phyloP scores from a whole-genome alignment of 2,888 invertebrate genomes.

The Thysanoteuthis rhombus region DNA sequence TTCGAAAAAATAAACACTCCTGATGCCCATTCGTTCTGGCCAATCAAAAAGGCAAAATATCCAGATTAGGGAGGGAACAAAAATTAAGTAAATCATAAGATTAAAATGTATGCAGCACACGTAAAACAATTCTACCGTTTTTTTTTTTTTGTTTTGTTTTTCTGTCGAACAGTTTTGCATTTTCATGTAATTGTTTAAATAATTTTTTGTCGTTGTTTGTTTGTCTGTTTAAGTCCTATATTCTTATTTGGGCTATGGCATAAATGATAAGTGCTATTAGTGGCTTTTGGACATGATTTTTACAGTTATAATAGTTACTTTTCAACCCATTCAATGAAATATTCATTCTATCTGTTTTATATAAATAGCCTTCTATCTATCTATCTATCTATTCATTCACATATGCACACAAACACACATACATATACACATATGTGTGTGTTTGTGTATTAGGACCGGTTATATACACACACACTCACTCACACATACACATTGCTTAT shows the following conservation, averaged over 20 bases:
- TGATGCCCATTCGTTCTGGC: not conserved
- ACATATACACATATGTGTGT: not conserved
- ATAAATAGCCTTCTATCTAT: not conserved
- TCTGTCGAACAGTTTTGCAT: not conserved
- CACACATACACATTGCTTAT: not conserved
- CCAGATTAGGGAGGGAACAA: not conserved
- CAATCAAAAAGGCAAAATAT: not conserved
- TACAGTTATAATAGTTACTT: not conserved
- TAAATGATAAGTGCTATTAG: not conserved
- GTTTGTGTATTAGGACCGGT: not conserved
- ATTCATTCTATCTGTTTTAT: not conserved
- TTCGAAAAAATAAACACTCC: not conserved
- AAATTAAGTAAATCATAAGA: not conserved
- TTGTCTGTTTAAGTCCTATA: not conserved
- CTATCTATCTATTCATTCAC: not conserved
- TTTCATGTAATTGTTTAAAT: not conserved
- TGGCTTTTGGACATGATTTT: not conserved
- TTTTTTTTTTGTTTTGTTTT: not conserved
- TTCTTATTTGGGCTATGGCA: not conserved
- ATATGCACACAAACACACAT: not conserved
- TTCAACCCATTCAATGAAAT: too few species aligned
- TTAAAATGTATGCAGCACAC: not conserved
- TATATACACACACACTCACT: slow-evolving; percentile 17
- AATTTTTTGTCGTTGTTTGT: not conserved
- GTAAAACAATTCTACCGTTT: not conserved